These are phyloP conservation scores for Apamea monoglypha DNA, from an alignment of 2,888 invertebrate genomes.

Conservation along the genomic window DNA sequence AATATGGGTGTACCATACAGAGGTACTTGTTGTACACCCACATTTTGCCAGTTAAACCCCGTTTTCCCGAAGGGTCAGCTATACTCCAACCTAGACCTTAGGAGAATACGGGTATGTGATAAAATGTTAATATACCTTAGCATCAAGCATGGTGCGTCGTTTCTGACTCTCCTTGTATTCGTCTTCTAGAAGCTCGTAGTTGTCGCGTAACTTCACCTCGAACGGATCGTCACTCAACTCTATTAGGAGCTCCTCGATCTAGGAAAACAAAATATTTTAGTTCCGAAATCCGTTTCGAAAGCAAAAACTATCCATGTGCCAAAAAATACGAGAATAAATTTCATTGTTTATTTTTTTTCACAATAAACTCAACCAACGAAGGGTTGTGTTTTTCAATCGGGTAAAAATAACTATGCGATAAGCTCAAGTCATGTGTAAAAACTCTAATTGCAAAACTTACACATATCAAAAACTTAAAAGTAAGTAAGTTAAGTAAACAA, in stretches of 20 bases:
- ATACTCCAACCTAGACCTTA: not conserved
- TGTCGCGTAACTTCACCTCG: constrained; percentile 98
- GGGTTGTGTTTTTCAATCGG: not conserved
- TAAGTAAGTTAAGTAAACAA: too few species aligned
- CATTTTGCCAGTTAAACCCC: not conserved
- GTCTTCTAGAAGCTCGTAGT: constrained; percentile 98
- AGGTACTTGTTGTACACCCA: not conserved
- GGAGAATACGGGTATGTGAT: not conserved
- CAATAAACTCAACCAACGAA: not conserved
- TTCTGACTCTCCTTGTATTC: constrained; percentile 98
- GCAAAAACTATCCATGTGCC: not conserved
- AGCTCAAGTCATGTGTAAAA: not conserved
- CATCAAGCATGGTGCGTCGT: constrained; percentile 96
- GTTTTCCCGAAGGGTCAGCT: not conserved
- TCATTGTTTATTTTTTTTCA: too few species aligned
- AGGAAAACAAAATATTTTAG: not conserved
- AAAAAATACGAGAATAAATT: not conserved
- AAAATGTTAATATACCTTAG: constrained; percentile 89
- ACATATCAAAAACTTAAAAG: not conserved
- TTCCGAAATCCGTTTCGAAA: not conserved
- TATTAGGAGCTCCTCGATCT: constrained; percentile 95
- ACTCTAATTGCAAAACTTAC: not conserved
- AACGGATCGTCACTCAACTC: constrained; percentile 99
- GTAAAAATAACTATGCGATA: not conserved
- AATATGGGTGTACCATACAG: not conserved